Conservation (phyloP, 2,888 invertebrate species). For the Drosophila hamatofila region DNA sequence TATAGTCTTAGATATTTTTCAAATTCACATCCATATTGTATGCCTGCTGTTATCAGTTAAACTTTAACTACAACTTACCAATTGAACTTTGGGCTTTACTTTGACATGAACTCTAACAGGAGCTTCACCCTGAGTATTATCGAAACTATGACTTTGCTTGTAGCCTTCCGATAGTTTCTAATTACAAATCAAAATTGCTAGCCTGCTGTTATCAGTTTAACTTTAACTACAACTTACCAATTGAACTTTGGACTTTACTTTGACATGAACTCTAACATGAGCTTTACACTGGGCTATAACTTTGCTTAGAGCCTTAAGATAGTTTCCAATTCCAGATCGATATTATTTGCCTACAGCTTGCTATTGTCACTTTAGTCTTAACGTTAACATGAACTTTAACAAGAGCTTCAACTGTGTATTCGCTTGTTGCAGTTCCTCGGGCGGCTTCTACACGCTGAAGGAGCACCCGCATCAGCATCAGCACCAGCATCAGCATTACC, state of each 20-base stretch:
- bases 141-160: background rate
- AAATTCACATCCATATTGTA: too few species aligned
- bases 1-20: too few species aligned
- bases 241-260: too few species aligned
- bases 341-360: background rate
- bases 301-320: background rate
- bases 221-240: too few species aligned
- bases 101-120: background rate
- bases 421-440: conserved; percentile 72
- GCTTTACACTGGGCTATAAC: background rate
- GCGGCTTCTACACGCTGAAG: conserved; percentile 82
- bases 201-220: too few species aligned
- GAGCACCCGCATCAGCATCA: conserved; percentile 76
- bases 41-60: too few species aligned
- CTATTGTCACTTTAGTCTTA: too few species aligned
- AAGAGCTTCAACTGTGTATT: background rate
- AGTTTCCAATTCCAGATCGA: background rate
- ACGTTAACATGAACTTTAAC: background rate
- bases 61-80: too few species aligned
- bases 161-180: too few species aligned
- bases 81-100: too few species aligned
- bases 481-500: conserved; percentile 66
- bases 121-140: too few species aligned
- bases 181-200: too few species aligned
- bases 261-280: background rate